These are phyloP conservation scores for Remorina albescens DNA, from an alignment of 2,797 vertebrate genomes.

Conservation along the genomic window DNA sequence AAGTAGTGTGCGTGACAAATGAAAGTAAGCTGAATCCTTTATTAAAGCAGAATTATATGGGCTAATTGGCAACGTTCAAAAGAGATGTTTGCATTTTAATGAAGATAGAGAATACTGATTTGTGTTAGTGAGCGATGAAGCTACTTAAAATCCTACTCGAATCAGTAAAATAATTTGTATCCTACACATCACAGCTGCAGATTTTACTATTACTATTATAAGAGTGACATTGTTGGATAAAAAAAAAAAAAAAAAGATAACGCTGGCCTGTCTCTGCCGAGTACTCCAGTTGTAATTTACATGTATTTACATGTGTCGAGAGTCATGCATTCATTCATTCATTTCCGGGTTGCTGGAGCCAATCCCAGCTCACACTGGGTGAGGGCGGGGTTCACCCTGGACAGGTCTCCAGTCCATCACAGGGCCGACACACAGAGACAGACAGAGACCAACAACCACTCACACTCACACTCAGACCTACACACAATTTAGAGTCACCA, in stretches of 20 bases:
- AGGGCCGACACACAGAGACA: too few relatives aligned
- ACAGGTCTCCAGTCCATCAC: too few relatives aligned
- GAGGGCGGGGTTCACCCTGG: too few relatives aligned
- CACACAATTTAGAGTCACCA: too few relatives aligned
- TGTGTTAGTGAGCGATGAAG: slow-evolving; percentile 52
- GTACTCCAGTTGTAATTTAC: neutral
- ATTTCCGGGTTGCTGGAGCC: too few relatives aligned
- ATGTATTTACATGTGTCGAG: too few relatives aligned
- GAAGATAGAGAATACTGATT: slow-evolving; percentile 46
- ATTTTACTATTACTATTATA: slow-evolving; percentile 21
- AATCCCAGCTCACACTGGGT: too few relatives aligned
- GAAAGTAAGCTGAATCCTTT: slow-evolving; percentile 44
- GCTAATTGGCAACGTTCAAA: slow-evolving; percentile 58
- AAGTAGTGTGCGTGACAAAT: slow-evolving; percentile 14
- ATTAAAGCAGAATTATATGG: slow-evolving; percentile 50
- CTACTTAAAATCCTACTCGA: slow-evolving; percentile 28
- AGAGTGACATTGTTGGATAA: slow-evolving; percentile 19
- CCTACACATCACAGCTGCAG: slow-evolving; percentile 17
- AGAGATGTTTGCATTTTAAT: slow-evolving; percentile 51
- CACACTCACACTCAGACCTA: too few relatives aligned
- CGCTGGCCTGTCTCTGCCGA: too few relatives aligned
- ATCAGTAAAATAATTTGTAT: slow-evolving; percentile 23
- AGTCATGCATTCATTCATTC: too few relatives aligned
- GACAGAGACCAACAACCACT: too few relatives aligned
- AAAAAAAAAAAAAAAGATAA: neutral